Percentiles rank a stretch among this genome's conserved stretches.
These are phyloP conservation scores for Sparus aurata DNA, from an alignment of 2,797 vertebrate genomes.

Conservation along the genomic window DNA sequence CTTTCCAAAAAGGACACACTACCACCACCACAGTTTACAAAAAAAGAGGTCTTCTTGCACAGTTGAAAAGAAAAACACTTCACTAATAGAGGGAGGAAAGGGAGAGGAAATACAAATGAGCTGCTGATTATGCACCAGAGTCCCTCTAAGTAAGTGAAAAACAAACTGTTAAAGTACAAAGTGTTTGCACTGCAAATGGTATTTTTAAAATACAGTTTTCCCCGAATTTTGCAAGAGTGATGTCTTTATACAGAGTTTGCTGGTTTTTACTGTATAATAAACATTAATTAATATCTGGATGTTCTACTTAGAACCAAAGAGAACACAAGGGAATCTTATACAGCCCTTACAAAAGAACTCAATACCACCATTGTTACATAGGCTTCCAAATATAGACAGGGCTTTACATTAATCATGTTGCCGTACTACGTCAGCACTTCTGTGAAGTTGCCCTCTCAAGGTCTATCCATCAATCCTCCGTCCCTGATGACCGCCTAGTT, in stretches of 20 bases:
- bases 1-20: not conserved
- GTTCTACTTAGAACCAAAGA: conserved; percentile 17
- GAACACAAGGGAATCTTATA: not conserved
- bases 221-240: not conserved
- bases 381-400: conserved; percentile 51
- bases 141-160: conserved; percentile 48
- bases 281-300: not conserved
- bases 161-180: conserved; percentile 48
- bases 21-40: not conserved
- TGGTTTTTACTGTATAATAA: conserved; percentile 22
- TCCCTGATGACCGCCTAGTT: conserved; percentile 63
- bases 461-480: conserved; percentile 77
- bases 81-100: conserved; percentile 14
- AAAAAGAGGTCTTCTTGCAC: not conserved
- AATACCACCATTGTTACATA: conserved; percentile 33
- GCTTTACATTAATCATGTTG: conserved; percentile 70
- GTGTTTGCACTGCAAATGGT: conserved; percentile 39
- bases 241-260: not conserved
- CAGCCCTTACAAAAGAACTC: not conserved
- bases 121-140: conserved; percentile 63
- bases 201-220: conserved; percentile 37
- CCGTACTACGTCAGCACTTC: conserved; percentile 69
- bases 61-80: conserved; percentile 16
- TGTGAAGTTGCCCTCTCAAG: conserved; percentile 73
- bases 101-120: conserved; percentile 45